These are phyloP conservation scores for Carpatolechia fugitivella DNA, from an alignment of 2,888 invertebrate genomes.

Conservation along the genomic window DNA sequence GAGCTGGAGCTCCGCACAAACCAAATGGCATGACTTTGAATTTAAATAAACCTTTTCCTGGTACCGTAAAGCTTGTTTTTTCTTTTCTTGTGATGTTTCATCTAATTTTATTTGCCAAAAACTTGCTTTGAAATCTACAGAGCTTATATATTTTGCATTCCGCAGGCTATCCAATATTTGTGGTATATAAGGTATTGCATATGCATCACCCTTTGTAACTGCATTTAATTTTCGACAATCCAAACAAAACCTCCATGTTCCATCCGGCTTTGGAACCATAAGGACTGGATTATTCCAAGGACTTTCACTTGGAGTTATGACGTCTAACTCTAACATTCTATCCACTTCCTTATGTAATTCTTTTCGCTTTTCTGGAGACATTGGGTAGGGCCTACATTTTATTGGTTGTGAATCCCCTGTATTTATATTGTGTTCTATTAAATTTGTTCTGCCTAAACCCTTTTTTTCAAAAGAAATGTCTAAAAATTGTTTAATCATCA, in stretches of 20 bases:
- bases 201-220: slow-evolving; percentile 12
- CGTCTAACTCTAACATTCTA: slow-evolving; percentile 6
- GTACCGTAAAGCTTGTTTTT: slow-evolving; percentile 20
- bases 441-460: not conserved
- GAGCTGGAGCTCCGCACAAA: slow-evolving; percentile 13
- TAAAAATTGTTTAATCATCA: not conserved
- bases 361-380: too few relatives aligned
- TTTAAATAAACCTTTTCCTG: slow-evolving; percentile 20
- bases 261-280: slow-evolving; percentile 15
- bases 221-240: slow-evolving; percentile 15
- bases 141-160: slow-evolving; percentile 19
- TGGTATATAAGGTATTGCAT: slow-evolving; percentile 17
- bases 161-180: slow-evolving; percentile 17
- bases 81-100: slow-evolving; percentile 16
- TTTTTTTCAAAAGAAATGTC: not conserved
- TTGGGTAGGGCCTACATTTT: not conserved
- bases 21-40: slow-evolving; percentile 23
- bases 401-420: not conserved
- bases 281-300: slow-evolving; percentile 13
- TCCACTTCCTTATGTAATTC: slow-evolving; percentile 3
- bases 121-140: slow-evolving; percentile 8
- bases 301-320: not conserved
- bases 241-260: slow-evolving; percentile 17
- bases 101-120: slow-evolving; percentile 7
- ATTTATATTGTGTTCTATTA: not conserved